These are phyloP conservation scores for Hozukius guyotensis DNA, from an alignment of 2,797 vertebrate genomes.

Conservation along the genomic window DNA sequence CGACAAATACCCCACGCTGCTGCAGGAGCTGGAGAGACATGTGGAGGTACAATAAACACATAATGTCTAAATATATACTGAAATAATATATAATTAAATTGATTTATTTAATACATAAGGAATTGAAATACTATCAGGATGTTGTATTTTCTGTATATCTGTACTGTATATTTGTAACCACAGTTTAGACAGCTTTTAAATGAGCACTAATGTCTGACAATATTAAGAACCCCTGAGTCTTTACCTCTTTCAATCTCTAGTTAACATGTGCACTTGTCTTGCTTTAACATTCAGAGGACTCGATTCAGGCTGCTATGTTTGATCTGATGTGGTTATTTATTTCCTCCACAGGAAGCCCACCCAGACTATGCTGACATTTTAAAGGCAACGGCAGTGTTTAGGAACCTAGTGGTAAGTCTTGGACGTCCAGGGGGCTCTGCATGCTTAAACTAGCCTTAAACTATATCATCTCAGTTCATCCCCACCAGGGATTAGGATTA, in stretches of 20 bases:
- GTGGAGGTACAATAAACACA: slow-evolving; percentile 88
- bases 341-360: slow-evolving; percentile 90
- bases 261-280: neutral
- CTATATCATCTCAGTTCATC: neutral
- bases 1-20: slow-evolving; percentile 93
- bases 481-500: neutral
- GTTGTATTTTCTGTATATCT: neutral
- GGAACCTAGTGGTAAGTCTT: slow-evolving; percentile 90
- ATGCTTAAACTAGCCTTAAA: neutral
- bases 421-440: neutral
- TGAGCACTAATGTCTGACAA: neutral
- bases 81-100: neutral
- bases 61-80: neutral
- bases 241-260: neutral
- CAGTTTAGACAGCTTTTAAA: neutral
- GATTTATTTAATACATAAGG: neutral
- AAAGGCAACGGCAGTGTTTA: slow-evolving; percentile 89
- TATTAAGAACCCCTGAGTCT: neutral
- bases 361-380: slow-evolving; percentile 93
- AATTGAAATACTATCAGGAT: neutral
- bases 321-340: neutral
- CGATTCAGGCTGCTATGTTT: neutral
- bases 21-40: slow-evolving; percentile 96
- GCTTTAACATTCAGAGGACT: neutral
- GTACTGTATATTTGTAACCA: neutral